These are phyloP conservation scores for Scaptomyza parva DNA, from an alignment of 2,888 invertebrate species.

Conservation along the genomic window DNA sequence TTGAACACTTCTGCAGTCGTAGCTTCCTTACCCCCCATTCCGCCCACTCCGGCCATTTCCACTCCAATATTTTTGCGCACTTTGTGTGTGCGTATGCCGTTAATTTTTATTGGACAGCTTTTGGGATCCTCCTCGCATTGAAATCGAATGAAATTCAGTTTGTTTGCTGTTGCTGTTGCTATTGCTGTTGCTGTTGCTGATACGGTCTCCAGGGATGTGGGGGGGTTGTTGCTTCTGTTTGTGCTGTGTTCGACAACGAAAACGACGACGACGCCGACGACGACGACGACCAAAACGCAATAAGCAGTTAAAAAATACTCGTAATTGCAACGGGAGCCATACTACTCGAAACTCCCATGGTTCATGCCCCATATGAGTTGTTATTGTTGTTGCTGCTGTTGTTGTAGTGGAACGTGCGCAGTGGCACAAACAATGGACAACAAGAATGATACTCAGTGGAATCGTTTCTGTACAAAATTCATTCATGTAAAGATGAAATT, in stretches of 20 bases:
- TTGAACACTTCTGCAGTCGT: conserved; percentile 27
- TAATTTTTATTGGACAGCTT: conserved; percentile 83
- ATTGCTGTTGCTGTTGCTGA: conserved; percentile 62
- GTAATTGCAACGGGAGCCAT: conserved; percentile 73
- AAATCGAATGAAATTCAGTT: conserved; percentile 81
- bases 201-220: conserved; percentile 41
- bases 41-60: background rate
- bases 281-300: conserved; percentile 69
- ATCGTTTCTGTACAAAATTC: conserved; percentile 68
- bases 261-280: conserved; percentile 45
- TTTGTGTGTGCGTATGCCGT: conserved; percentile 76
- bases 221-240: conserved; percentile 7
- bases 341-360: conserved; percentile 58
- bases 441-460: conserved; percentile 66
- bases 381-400: conserved; percentile 52
- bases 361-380: conserved; percentile 74
- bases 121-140: conserved; percentile 78
- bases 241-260: conserved; percentile 35
- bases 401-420: conserved; percentile 65
- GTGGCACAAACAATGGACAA: conserved; percentile 56
- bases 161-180: conserved; percentile 74
- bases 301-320: conserved; percentile 81
- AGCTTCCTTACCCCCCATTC: no score
- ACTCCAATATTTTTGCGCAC: conserved; percentile 62
- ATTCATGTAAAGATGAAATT: conserved; percentile 68